Evolutionary conservation across 1,140 invertebrate genomes (phyloP), one percentile per base, ranked within the genome.

Genomic region (Nilaparvata lugens): DNA sequence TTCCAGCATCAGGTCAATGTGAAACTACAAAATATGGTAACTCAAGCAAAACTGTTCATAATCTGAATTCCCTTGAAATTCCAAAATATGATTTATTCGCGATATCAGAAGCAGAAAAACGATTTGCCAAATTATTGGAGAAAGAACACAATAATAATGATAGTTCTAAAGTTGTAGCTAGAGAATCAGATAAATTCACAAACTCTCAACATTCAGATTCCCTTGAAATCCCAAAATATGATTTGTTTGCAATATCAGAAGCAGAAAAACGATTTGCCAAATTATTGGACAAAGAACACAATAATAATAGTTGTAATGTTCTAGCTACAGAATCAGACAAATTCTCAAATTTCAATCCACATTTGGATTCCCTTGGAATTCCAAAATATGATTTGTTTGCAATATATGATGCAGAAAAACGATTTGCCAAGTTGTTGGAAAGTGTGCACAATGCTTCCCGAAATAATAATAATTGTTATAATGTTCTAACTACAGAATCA

Each of bases 401-500:
- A 16, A n/a, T 64, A 21, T 23, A n/a, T 38, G 56, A 62, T 18
- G 25, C 56, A 48, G 63, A 64, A 62, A 54, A 45, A 55, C 54
- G 35, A 11, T 64, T 55, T 43, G 38, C 35, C 14, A 48, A 42
- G 19, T 23, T 42, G 14, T 31, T 35, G 31, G 31, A 35, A 4
- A 35, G 31, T 35, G 31, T 11, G 13, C 13, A 35, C 13, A 35
- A 35, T 35, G 31, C 31, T 35, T 35, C 31, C 31, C n/a, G n/a
- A n/a, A n/a, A n/a, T n/a, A 35, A 6, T 6, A 35, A 4, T 35
- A 11, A 35, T 35, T 35, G 7, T 4, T 11, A 1, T 35, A 35
- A 2, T 35, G 13, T 2, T 11, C 7, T 6, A 2, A 35, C 31
- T 35, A 35, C 31, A 35, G 31, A 35, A 2, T 11, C 9, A 11